Evolutionary conservation across 2,113 vertebrate species (phyloP), one percentile per base, ranked within the genome.

Genomic region (Poeciliopsis turrubarensis): DNA sequence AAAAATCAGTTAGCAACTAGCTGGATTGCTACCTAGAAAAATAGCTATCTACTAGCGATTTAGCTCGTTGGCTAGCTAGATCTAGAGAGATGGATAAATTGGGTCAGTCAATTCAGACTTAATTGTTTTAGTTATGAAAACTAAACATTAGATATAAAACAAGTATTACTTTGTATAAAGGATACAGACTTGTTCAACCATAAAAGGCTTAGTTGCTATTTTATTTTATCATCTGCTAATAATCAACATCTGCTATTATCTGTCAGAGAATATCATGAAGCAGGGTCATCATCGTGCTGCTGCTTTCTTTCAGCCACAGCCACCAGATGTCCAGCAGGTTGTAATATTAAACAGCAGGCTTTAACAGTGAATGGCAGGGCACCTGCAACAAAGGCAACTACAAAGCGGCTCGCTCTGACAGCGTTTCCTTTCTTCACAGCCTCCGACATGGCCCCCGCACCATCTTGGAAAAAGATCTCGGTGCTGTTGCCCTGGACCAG

Each of bases 371-470:
- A 86, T 93, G 94, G 92, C 95, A 94, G 93, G 93, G 89, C 95
- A 95, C 95, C 95, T 96, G 95, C 94, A 94, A 88, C 91, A 91
- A 90, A 93, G 89, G 83, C 89, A 89, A 95, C 94, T 95, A 95
- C 95, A 95, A 96, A 95, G 94, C 85, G 82, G 57, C 68, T 88
- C 83, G 86, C 70, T 79, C 83, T 93, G 93, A 94, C 94, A 94
- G 93, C 92, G 73, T 74, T 94, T 95, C 92, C 78, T 90, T 83
- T 88, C 87, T 72, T 70, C 87, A 91, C 87, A 91, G 87, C 86
- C 90, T 91, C 81, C 83, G 73, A 76, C 86, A 30, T 91, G 94
- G 93, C 95, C 94, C 91, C 89, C 12, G 85, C 84, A 92, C 80
- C 85, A 94, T 92, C 77, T 93, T 92, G 89, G 81, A 88, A 95